Conservation (phyloP, 2,797 vertebrate species). For the Pseudopleuronectes americanus region DNA sequence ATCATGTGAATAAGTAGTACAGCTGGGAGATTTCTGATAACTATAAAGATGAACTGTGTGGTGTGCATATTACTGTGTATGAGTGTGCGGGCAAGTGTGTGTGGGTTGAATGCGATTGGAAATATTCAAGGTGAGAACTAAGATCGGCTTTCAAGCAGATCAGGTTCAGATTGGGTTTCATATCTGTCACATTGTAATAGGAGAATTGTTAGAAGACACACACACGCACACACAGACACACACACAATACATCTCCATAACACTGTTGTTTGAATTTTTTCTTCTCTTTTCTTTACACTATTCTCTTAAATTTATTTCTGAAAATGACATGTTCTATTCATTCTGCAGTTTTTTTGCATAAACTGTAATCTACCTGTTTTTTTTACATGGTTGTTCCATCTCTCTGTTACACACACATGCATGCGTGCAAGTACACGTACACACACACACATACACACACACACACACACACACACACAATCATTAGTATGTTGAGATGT, state of each 20-base stretch:
- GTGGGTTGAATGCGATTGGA: slow-evolving; percentile 3
- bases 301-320: too few species aligned
- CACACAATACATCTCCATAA: slow-evolving; percentile 14
- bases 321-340: too few species aligned
- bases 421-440: too few species aligned
- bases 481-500: slow-evolving; percentile 69
- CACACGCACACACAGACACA: slow-evolving; percentile 3
- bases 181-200: slow-evolving; percentile 62
- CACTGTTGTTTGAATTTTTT: neutral
- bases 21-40: neutral
- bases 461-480: slow-evolving; percentile 30
- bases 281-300: neutral
- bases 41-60: neutral
- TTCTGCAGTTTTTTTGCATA: too few species aligned
- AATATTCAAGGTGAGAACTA: slow-evolving; percentile 68
- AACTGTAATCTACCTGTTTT: slow-evolving; percentile 25
- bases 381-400: slow-evolving; percentile 1
- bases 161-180: slow-evolving; percentile 61
- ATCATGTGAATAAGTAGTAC: too few species aligned
- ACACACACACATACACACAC: slow-evolving; percentile 15
- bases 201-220: slow-evolving; percentile 63
- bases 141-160: slow-evolving; percentile 66
- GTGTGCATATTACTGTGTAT: neutral
- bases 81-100: neutral
- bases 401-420: neutral